A percentile compares a stretch with the other conserved stretches of the same genome.
Evolutionary conservation across 1,140 invertebrate genomes (phyloP).

Genomic region (Temnothorax nylanderi): DNA sequence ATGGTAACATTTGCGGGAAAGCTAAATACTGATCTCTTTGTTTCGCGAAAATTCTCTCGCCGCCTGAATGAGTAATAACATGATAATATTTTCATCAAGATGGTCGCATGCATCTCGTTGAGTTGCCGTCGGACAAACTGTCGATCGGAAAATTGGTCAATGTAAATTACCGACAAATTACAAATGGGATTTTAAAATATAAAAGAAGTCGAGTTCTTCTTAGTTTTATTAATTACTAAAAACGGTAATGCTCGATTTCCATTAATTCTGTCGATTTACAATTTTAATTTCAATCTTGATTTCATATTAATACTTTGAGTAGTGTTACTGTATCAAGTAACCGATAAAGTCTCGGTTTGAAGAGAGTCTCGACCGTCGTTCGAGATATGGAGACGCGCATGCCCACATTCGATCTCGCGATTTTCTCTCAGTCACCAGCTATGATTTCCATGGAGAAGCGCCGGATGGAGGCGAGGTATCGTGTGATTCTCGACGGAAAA

Average conservation of each 20-base stretch:
- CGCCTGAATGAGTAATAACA: conserved; percentile 5
- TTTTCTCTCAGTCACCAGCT: neutral
- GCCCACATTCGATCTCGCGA: neutral
- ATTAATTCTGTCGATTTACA: neutral
- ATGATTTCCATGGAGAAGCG: conserved; percentile 6
- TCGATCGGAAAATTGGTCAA: neutral
- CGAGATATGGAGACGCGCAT: too few species aligned
- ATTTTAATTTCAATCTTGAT: neutral
- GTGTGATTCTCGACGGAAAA: conserved; percentile 43
- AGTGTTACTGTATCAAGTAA: neutral
- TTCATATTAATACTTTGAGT: neutral
- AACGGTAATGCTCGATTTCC: neutral
- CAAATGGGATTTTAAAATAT: neutral
- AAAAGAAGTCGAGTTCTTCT: neutral
- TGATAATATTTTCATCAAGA: conserved; percentile 16
- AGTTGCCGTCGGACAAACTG: neutral
- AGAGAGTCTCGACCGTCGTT: neutral
- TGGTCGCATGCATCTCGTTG: neutral
- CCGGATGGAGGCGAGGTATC: neutral
- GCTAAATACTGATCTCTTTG: conserved; percentile 13
- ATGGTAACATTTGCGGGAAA: conserved; percentile 34
- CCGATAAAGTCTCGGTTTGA: neutral
- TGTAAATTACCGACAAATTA: conserved; percentile 6
- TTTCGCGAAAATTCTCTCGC: neutral
- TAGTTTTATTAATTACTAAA: neutral